Percentiles rank a stretch among this genome's conserved stretches.
These are phyloP conservation scores for Drosophila parvula DNA, from an alignment of 1,140 invertebrate species.

Conservation along the genomic window DNA sequence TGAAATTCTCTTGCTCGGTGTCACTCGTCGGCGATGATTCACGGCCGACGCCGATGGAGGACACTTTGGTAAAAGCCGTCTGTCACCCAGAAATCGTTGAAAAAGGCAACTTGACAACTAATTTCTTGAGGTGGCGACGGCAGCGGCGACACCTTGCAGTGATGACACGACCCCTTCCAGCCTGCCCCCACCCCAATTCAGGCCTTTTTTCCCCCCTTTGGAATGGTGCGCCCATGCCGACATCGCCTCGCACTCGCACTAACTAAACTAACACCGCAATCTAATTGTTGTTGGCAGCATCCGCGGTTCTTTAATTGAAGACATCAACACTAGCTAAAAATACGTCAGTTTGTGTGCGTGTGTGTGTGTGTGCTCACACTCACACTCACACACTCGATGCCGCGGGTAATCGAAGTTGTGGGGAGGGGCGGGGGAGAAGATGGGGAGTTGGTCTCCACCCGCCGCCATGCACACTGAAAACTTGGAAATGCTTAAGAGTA, in stretches of 20 bases:
- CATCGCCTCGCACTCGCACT: constrained; percentile 70
- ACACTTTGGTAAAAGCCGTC: constrained; percentile 69
- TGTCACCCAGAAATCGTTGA: constrained; percentile 64
- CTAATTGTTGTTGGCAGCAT: constrained; percentile 80
- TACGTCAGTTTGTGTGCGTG: no score
- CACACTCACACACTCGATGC: neutral
- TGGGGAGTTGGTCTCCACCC: neutral
- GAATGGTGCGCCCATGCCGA: constrained; percentile 1
- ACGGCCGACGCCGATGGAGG: constrained; percentile 4
- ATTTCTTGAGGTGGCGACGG: constrained; percentile 68
- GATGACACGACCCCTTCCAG: constrained; percentile 5
- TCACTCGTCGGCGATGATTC: constrained; percentile 41
- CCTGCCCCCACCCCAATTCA: neutral
- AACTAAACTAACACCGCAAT: constrained; percentile 72
- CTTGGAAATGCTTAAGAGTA: neutral
- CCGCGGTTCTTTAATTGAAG: constrained; percentile 81
- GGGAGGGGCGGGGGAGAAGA: neutral
- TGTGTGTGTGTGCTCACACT: constrained; percentile 4
- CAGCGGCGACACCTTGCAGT: constrained; percentile 61
- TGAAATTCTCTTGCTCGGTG: constrained; percentile 25
- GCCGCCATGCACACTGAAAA: neutral
- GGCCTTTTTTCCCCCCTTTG: neutral
- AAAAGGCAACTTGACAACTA: constrained; percentile 77
- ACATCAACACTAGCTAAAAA: constrained; percentile 82
- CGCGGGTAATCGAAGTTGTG: constrained; percentile 4